Base-by-base conservation (phyloP, 1,140 invertebrate genomes). In the Diorhabda sublineata region DNA sequence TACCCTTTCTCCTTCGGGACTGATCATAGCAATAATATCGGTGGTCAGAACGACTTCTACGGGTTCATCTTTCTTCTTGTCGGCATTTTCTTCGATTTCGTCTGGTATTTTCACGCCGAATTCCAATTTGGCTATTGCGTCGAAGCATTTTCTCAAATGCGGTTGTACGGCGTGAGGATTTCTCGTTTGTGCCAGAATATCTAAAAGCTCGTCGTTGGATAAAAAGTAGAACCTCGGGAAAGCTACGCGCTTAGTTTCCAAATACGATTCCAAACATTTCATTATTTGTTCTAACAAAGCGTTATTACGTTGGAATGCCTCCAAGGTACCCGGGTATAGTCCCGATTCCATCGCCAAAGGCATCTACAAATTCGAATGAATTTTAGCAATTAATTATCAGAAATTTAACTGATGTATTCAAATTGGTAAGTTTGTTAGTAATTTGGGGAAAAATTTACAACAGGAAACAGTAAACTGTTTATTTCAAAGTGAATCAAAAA, bases 171-270 rank as follows among this genome's bases (percentile, higher is more conserved):
- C 92, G 71, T 92, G 89, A 0, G 93, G 92, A 81, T 95, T 93
- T 70, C 70, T 74, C 78, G 89, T 87, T 84, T 95, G 93, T 56
- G 93, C 92, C 61, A 98, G 84, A 75, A 97, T 96, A 83, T 97
- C 95, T 45, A 98, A 83, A 11, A 98, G 82, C 78, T 97, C 95
- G 74, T 96, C 94, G 81, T 98, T 97, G 1, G 95, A 97, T 42
- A 98, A 82, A 81, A 98, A 98, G 83, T 97, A 98, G 82, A 98
- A 86, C 73, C 95, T 83, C 42, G 95, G 94, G 81, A 97, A 98
- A 5, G 92, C 92, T 2, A 96, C 88, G 60, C 95, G 85, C 79
- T 97, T 97, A 11, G 93, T 94, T 81, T 97, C 91, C 61, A 93
- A 79, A 78, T 93, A 93, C 1, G 90, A 90, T 77, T 92, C 91